These are phyloP conservation scores for Caenorhabditis macrosperma DNA, from an alignment of 2,888 invertebrate genomes.

Conservation along the genomic window DNA sequence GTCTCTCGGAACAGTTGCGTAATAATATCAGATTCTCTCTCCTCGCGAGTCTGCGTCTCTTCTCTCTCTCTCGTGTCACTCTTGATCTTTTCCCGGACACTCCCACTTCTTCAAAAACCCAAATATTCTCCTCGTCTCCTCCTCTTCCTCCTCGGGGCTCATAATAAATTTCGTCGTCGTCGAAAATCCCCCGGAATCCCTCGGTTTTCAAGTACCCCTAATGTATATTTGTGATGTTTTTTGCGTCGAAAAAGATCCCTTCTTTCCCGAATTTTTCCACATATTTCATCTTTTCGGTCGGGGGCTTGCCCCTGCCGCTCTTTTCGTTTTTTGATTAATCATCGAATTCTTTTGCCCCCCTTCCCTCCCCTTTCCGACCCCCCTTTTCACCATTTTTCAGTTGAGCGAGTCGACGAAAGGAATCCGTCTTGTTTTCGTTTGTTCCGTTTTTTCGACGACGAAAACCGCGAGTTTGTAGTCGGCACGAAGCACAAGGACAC, in stretches of 20 bases:
- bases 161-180: conserved; percentile 32
- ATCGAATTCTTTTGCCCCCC: conserved; percentile 38
- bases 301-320: background rate
- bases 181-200: conserved; percentile 21
- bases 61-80: background rate
- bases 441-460: background rate
- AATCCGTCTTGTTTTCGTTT: conserved; percentile 11
- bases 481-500: background rate
- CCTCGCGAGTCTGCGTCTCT: background rate
- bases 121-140: background rate
- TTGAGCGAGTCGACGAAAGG: background rate
- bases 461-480: conserved; percentile 1
- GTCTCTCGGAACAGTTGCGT: no score
- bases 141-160: background rate
- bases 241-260: conserved; percentile 32
- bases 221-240: conserved; percentile 35
- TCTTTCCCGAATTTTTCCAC: conserved; percentile 5
- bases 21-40: no score
- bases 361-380: conserved; percentile 7
- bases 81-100: background rate
- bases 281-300: conserved; percentile 49
- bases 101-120: no score
- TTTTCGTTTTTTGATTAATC: conserved; percentile 52
- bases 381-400: conserved; percentile 3
- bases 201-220: conserved; percentile 25